These are phyloP conservation scores for Xenopus laevis DNA, from an alignment of 2,113 vertebrate genomes.

Conservation along the genomic window DNA sequence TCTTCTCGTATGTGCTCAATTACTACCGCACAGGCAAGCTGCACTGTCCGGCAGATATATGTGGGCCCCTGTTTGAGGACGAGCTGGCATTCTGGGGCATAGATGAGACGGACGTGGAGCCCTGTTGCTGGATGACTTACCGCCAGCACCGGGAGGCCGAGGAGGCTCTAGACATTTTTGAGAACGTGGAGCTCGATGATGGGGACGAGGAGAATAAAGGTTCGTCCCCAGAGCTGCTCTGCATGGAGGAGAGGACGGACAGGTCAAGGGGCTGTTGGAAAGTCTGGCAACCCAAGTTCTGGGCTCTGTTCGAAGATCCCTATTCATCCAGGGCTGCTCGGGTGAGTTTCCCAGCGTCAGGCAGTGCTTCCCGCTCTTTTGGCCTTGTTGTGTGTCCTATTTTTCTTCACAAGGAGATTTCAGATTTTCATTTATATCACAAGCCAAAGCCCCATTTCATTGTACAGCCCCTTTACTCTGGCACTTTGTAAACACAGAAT, in stretches of 20 bases:
- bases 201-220: constrained; percentile 69
- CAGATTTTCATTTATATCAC: too few relatives aligned
- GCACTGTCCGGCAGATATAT: constrained; percentile 95
- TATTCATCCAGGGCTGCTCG: constrained; percentile 89
- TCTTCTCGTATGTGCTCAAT: constrained; percentile 95
- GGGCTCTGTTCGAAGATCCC: constrained; percentile 96
- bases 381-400: too few relatives aligned
- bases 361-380: too few relatives aligned
- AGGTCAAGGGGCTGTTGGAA: constrained; percentile 74
- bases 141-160: constrained; percentile 94
- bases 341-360: constrained; percentile 69
- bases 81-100: constrained; percentile 97
- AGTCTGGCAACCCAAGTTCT: constrained; percentile 83
- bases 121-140: constrained; percentile 98
- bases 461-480: too few relatives aligned
- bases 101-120: constrained; percentile 96
- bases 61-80: constrained; percentile 94
- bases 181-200: constrained; percentile 75
- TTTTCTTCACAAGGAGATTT: too few relatives aligned
- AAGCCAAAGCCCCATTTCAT: too few relatives aligned
- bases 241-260: constrained; percentile 75
- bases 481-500: too few relatives aligned
- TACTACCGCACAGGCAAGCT: constrained; percentile 97
- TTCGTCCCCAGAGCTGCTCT: constrained; percentile 71
- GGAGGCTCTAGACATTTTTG: constrained; percentile 91